These are phyloP conservation scores for Lamellibrachia satsuma DNA, from an alignment of 2,888 invertebrate genomes.

Conservation along the genomic window DNA sequence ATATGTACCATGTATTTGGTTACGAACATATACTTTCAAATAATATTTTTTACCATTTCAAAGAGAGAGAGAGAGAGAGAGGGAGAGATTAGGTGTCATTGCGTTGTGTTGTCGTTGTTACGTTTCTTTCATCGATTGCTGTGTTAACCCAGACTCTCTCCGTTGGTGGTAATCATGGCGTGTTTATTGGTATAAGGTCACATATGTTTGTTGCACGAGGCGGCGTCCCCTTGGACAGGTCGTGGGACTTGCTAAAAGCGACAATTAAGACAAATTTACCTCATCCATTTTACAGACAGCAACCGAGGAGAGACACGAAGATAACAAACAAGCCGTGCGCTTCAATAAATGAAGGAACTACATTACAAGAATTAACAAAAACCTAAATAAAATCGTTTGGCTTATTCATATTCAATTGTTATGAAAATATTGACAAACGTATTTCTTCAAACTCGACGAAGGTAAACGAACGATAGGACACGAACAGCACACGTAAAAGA, in stretches of 20 bases:
- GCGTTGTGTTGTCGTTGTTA: not conserved
- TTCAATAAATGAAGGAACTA: not conserved
- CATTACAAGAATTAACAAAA: not conserved
- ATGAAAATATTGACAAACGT: no score
- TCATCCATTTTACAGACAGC: not conserved
- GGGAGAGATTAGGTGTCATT: not conserved
- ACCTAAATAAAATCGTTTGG: not conserved
- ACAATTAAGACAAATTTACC: not conserved
- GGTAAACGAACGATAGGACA: no score
- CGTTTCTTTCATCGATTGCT: not conserved
- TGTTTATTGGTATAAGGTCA: not conserved
- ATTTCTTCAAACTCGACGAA: no score
- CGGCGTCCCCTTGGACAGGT: not conserved
- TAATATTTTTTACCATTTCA: no score
- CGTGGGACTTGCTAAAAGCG: not conserved
- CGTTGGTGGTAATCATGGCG: not conserved
- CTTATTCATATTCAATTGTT: no score
- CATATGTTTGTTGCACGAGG: not conserved
- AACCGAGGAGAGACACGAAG: not conserved
- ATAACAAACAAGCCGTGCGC: not conserved
- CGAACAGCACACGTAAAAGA: no score
- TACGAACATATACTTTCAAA: no score
- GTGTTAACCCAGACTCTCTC: not conserved
- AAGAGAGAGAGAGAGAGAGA: not conserved
- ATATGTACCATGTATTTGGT: no score